These are phyloP conservation scores for Brachirus orientalis DNA, from an alignment of 2,113 vertebrate genomes.

Conservation along the genomic window DNA sequence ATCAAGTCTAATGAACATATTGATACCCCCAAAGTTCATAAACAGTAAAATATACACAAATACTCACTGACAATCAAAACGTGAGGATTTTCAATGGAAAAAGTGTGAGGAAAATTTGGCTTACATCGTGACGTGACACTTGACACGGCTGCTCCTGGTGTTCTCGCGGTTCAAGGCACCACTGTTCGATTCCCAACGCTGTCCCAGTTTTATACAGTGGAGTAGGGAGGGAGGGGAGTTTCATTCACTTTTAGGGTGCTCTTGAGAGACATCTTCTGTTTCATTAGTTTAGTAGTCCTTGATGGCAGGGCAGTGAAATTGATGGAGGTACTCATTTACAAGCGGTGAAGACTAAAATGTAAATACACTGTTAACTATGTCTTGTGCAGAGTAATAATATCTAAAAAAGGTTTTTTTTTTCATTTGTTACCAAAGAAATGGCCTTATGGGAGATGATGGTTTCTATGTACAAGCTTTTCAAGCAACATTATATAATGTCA, in stretches of 20 bases:
- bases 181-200: conserved; percentile 44
- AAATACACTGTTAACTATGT: too few species aligned
- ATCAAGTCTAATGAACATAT: neutral
- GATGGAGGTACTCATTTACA: too few species aligned
- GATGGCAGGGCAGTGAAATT: conserved; percentile 13
- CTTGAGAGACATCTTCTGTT: conserved; percentile 45
- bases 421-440: too few species aligned
- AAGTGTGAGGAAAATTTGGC: conserved; percentile 3
- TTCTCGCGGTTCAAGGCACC: conserved; percentile 20
- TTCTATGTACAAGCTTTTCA: too few species aligned
- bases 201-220: conserved; percentile 62
- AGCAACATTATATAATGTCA: too few species aligned
- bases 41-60: conserved; percentile 12
- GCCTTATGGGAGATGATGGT: too few species aligned
- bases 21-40: neutral
- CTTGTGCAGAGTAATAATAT: too few species aligned
- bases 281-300: conserved; percentile 37
- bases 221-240: conserved; percentile 35
- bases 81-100: conserved; percentile 8
- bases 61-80: neutral
- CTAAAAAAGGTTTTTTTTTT: too few species aligned
- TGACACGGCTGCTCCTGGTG: conserved; percentile 8
- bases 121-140: conserved; percentile 33
- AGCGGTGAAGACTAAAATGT: too few species aligned
- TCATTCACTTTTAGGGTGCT: conserved; percentile 42